A percentile compares a stretch with the other conserved stretches of the same genome.
These are phyloP conservation scores for Euura saliciscinereae DNA, from an alignment of 1,140 invertebrate species.

Conservation along the genomic window DNA sequence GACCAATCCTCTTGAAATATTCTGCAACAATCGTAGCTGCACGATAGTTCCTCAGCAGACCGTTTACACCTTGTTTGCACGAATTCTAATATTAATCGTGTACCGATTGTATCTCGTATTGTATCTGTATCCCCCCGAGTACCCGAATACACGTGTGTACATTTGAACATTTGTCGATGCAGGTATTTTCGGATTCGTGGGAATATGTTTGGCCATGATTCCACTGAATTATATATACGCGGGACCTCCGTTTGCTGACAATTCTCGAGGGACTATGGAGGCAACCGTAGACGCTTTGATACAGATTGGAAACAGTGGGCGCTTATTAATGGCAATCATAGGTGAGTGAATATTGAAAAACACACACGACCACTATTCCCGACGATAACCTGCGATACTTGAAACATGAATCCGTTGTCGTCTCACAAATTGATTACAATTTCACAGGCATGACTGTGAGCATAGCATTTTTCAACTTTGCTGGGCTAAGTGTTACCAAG, in stretches of 20 bases:
- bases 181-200: slow-evolving; percentile 84
- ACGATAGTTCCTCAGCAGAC: too few relatives aligned
- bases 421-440: slow-evolving; percentile 40
- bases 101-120: too few relatives aligned
- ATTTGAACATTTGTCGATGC: slow-evolving; percentile 24
- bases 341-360: slow-evolving; percentile 59
- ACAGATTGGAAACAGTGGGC: slow-evolving; percentile 76
- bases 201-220: slow-evolving; percentile 76
- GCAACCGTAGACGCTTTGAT: slow-evolving; percentile 83
- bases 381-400: background rate
- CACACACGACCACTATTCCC: too few relatives aligned
- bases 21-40: too few relatives aligned
- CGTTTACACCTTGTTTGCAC: too few relatives aligned
- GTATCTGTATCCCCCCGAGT: too few relatives aligned
- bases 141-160: background rate
- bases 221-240: slow-evolving; percentile 86
- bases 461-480: slow-evolving; percentile 97
- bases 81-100: too few relatives aligned
- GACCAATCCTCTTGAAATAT: too few relatives aligned
- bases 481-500: slow-evolving; percentile 95
- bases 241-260: slow-evolving; percentile 75
- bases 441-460: slow-evolving; percentile 81
- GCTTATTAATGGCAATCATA: slow-evolving; percentile 69
- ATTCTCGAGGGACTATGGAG: slow-evolving; percentile 81
- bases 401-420: slow-evolving; percentile 4